phyloP scores from a whole-genome alignment of 2,888 invertebrate genomes.

The Cerceris rybyensis region DNA sequence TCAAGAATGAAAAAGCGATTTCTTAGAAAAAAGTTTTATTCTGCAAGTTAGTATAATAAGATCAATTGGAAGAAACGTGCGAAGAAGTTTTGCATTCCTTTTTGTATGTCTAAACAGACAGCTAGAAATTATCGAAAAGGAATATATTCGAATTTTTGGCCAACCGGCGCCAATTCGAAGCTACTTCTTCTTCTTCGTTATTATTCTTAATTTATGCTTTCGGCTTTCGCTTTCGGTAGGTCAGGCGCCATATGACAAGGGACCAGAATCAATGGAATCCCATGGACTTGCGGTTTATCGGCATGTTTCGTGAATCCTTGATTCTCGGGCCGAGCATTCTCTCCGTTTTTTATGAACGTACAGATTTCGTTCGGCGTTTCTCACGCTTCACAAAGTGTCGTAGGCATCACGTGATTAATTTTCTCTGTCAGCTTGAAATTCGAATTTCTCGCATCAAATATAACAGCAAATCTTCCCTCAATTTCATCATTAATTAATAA shows the following conservation, averaged over 20 bases:
- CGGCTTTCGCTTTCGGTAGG: slow-evolving; percentile 31
- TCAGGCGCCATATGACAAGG: slow-evolving; percentile 49
- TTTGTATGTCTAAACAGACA: too few relatives aligned
- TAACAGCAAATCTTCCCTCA: too few relatives aligned
- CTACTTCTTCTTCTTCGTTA: slow-evolving; percentile 18
- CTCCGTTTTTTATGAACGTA: slow-evolving; percentile 54
- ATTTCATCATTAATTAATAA: neutral
- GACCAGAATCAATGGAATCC: slow-evolving; percentile 45
- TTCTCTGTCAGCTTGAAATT: slow-evolving; percentile 7
- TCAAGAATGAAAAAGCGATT: too few relatives aligned
- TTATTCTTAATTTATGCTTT: slow-evolving; percentile 24
- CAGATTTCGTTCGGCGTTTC: slow-evolving; percentile 40
- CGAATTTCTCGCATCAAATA: neutral
- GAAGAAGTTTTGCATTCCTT: too few relatives aligned
- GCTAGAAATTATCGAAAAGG: too few relatives aligned
- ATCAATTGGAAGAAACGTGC: too few relatives aligned
- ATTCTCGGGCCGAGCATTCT: slow-evolving; percentile 31
- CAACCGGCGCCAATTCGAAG: neutral
- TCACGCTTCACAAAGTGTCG: slow-evolving; percentile 55
- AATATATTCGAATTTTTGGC: too few relatives aligned
- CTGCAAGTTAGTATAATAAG: too few relatives aligned
- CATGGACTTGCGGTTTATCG: slow-evolving; percentile 50
- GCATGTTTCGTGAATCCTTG: slow-evolving; percentile 55
- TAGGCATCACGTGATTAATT: slow-evolving; percentile 36
- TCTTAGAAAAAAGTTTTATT: too few relatives aligned